Percentiles rank a stretch among this genome's conserved stretches.
These are phyloP conservation scores for Pelodiscus sinensis DNA, from an alignment of 2,113 vertebrate species.

Conservation along the genomic window DNA sequence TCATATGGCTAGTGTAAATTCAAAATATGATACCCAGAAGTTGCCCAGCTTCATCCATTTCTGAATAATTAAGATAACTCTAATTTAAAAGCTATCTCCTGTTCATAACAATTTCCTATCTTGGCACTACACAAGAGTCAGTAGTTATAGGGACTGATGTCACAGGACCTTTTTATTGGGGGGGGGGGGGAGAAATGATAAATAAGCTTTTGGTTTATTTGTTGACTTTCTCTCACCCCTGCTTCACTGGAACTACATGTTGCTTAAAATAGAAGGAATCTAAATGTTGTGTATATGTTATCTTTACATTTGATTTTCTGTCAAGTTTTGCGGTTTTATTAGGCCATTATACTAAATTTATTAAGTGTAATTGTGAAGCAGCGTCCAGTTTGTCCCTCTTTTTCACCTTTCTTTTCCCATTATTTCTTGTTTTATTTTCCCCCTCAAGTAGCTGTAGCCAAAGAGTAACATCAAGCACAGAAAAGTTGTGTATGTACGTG, in stretches of 20 bases:
- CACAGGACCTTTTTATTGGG: background rate
- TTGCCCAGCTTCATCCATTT: background rate
- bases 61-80: background rate
- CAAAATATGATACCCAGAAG: background rate
- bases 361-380: background rate
- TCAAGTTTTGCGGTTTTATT: background rate
- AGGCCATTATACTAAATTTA: background rate
- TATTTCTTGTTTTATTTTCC: background rate
- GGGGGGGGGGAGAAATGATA: background rate
- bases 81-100: background rate
- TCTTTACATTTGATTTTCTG: background rate
- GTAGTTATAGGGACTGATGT: background rate
- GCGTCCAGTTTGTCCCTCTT: background rate
- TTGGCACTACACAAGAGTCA: background rate
- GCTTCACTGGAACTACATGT: too few species aligned
- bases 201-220: background rate
- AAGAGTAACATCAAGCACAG: background rate
- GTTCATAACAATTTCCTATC: background rate
- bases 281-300: too few species aligned
- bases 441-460: background rate
- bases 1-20: background rate
- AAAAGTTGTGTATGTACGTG: background rate
- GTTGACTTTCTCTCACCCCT: too few species aligned
- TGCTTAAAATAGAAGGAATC: too few species aligned
- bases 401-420: background rate